Conservation (phyloP, 2,797 vertebrate species). For the Buphagus erythrorhynchus region DNA sequence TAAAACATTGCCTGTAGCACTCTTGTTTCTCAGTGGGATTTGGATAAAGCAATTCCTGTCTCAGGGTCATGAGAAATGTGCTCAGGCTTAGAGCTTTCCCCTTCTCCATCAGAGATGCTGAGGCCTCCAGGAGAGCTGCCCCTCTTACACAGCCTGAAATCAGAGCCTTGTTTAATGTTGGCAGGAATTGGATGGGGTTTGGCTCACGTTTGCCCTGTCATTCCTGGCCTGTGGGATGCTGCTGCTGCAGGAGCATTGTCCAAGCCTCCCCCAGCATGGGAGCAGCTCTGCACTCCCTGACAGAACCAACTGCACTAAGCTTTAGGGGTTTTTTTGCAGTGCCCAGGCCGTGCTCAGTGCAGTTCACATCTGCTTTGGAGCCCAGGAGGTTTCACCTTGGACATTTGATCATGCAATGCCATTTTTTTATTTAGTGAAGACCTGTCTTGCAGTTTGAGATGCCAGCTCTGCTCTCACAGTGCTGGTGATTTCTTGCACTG, state of each 20-base stretch:
- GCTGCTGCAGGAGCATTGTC: not conserved
- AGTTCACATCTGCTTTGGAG: not conserved
- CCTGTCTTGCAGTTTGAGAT: not conserved
- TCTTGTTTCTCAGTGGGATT: not conserved
- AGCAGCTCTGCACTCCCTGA: accelerated
- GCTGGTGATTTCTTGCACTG: not conserved
- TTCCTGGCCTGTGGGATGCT: not conserved
- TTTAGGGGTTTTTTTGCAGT: not conserved
- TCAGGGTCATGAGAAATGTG: not conserved
- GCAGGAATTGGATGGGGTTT: not conserved
- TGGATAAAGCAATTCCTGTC: not conserved
- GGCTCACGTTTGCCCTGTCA: accelerated
- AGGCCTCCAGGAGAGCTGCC: not conserved
- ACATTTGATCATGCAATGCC: not conserved
- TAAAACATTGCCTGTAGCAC: not conserved
- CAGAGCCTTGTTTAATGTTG: not conserved
- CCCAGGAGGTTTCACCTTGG: not conserved
- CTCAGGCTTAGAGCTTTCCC: not conserved
- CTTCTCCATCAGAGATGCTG: not conserved
- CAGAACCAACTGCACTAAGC: not conserved
- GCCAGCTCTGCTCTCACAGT: not conserved
- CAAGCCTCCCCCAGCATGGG: accelerated
- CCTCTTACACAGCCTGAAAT: not conserved
- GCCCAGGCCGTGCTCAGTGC: not conserved
- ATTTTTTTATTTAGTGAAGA: not conserved